Evolutionary conservation across 1,140 invertebrate species (phyloP).

Genomic region (Brachionus rotundiformis): DNA sequence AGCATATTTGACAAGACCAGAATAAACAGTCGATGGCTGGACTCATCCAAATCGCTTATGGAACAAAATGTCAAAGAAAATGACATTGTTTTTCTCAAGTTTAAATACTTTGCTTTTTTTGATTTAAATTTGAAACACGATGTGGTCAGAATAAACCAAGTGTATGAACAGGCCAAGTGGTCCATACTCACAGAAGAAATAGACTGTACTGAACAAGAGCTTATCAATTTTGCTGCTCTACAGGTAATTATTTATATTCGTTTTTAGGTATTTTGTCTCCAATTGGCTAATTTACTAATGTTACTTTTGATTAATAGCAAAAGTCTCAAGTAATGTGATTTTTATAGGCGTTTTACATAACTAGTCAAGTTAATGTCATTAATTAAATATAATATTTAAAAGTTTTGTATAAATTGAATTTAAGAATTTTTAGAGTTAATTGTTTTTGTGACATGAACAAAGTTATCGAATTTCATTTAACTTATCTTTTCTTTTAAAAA

Average conservation of each 20-base stretch:
- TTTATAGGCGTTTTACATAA: no score
- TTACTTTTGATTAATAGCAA: no score
- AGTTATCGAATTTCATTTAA: no score
- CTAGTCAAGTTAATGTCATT: no score
- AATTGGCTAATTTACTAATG: no score
- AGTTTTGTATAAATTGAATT: no score
- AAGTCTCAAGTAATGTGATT: no score
- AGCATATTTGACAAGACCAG: slow-evolving; percentile 79
- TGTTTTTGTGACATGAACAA: no score
- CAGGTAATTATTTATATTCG: slow-evolving; percentile 67
- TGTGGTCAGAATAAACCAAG: slow-evolving; percentile 91
- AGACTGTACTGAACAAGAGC: slow-evolving; percentile 98
- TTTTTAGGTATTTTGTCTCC: background rate
- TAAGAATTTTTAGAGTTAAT: no score
- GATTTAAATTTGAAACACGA: slow-evolving; percentile 85
- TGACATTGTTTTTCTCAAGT: slow-evolving; percentile 79
- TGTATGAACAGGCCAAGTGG: slow-evolving; percentile 99
- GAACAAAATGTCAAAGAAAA: slow-evolving; percentile 91
- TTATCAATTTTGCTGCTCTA: slow-evolving; percentile 93
- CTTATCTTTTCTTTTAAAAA: no score
- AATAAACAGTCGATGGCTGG: slow-evolving; percentile 94
- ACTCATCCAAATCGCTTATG: slow-evolving; percentile 96
- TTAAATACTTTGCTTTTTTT: slow-evolving; percentile 77
- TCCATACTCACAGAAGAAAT: slow-evolving; percentile 93
- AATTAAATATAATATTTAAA: no score